Evolutionary conservation across 2,888 invertebrate species (phyloP).

Genomic region (Rhyacophila evoluta): DNA sequence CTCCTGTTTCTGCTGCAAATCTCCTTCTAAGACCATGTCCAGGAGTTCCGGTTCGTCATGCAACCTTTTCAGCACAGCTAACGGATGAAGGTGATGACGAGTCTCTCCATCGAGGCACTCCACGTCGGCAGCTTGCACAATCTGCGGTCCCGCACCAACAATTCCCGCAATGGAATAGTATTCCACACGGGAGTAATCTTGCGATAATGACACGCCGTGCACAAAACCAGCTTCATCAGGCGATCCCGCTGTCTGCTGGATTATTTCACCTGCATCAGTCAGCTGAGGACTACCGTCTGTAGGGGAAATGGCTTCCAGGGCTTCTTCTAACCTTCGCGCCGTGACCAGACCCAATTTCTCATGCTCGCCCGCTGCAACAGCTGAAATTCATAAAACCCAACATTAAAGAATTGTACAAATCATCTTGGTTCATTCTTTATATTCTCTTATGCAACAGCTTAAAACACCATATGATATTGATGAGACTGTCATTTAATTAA

Average conservation of each 20-base stretch:
- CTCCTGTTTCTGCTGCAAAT: conserved; percentile 42
- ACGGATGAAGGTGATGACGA: conserved; percentile 45
- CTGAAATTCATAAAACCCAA: background rate
- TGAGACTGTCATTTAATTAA: too few species aligned
- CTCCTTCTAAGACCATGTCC: conserved; percentile 45
- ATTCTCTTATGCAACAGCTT: too few species aligned
- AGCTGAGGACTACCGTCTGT: conserved; percentile 60
- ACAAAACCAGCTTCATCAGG: conserved; percentile 47
- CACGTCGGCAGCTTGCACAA: conserved; percentile 35
- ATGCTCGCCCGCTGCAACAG: conserved; percentile 23
- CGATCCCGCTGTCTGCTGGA: conserved; percentile 51
- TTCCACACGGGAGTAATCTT: conserved; percentile 31
- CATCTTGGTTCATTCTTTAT: too few species aligned
- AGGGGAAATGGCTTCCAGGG: conserved; percentile 61
- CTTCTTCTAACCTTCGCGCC: conserved; percentile 59
- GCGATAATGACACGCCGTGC: conserved; percentile 37
- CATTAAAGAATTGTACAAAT: too few species aligned
- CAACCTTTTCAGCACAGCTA: conserved; percentile 48
- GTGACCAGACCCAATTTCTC: background rate
- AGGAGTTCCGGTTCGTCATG: conserved; percentile 49
- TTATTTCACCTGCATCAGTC: conserved; percentile 57
- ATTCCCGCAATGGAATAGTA: conserved; percentile 28
- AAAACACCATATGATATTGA: too few species aligned
- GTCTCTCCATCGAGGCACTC: conserved; percentile 17
- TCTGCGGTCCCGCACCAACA: conserved; percentile 30